phyloP scores from a whole-genome alignment of 2,113 vertebrate genomes.

The Onychorhynchus coronatus region DNA sequence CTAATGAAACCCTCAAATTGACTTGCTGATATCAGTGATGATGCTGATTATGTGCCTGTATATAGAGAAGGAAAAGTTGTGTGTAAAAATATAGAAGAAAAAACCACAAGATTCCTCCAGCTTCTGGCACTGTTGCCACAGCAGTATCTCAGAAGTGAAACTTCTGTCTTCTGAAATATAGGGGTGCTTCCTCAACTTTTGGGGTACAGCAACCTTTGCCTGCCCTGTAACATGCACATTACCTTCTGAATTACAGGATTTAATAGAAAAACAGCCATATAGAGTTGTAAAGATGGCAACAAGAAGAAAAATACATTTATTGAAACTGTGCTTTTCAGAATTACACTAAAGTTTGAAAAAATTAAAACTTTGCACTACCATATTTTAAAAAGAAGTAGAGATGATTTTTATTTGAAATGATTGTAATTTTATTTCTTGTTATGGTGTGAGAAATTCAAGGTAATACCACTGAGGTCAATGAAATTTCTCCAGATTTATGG shows the following conservation, averaged over 20 bases:
- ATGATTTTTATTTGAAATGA: fast-evolving
- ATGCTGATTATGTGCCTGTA: neutral
- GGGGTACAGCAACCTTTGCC: fast-evolving
- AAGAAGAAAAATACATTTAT: neutral
- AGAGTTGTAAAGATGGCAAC: neutral
- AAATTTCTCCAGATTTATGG: neutral
- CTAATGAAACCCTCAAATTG: neutral
- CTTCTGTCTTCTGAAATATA: neutral
- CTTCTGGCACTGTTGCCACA: neutral
- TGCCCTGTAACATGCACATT: neutral
- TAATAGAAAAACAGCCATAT: neutral
- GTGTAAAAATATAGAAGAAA: neutral
- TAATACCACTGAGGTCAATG: neutral
- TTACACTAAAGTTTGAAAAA: neutral
- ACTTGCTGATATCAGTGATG: neutral
- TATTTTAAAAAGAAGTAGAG: neutral
- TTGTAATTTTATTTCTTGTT: neutral
- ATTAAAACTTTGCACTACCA: neutral
- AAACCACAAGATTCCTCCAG: neutral
- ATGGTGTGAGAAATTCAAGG: neutral
- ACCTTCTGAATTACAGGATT: neutral
- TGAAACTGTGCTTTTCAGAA: neutral
- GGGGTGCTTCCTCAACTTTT: neutral
- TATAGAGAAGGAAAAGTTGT: neutral
- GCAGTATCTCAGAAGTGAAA: neutral